Percentiles rank a stretch among this genome's conserved stretches.
phyloP scores from a whole-genome alignment of 1,140 invertebrate species.

The Drosophila repleta region DNA sequence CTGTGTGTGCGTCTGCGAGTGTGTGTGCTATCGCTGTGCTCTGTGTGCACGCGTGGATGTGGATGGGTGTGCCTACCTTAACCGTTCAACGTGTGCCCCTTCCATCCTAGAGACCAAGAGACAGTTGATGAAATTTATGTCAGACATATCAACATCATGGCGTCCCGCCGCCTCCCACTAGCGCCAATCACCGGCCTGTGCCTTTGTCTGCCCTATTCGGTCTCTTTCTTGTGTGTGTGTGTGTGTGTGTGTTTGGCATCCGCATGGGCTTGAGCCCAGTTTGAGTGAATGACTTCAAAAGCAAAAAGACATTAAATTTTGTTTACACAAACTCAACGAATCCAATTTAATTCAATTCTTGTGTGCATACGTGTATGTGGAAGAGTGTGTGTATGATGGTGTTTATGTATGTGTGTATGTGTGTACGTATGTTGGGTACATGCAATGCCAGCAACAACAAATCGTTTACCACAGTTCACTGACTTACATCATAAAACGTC shows the following conservation, averaged over 20 bases:
- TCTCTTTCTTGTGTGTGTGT: too few species aligned
- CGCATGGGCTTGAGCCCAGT: constrained; percentile 49
- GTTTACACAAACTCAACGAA: constrained; percentile 82
- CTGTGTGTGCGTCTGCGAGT: constrained; percentile 17
- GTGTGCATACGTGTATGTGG: constrained; percentile 39
- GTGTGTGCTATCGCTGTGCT: constrained; percentile 31
- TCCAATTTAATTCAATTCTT: constrained; percentile 82
- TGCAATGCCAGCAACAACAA: constrained; percentile 75
- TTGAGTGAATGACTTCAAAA: constrained; percentile 82
- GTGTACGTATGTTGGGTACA: constrained; percentile 44
- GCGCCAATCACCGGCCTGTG: constrained; percentile 5
- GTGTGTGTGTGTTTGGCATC: constrained; percentile 49
- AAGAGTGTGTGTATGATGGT: constrained; percentile 11
- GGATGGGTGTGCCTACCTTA: constrained; percentile 55
- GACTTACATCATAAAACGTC: constrained; percentile 77
- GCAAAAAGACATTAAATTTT: constrained; percentile 82
- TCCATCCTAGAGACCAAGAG: constrained; percentile 42
- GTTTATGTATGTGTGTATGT: constrained; percentile 8
- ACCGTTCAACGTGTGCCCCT: constrained; percentile 32
- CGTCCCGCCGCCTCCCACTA: constrained; percentile 26
- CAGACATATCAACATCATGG: constrained; percentile 79
- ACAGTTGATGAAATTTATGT: constrained; percentile 83
- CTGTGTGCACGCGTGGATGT: constrained; percentile 16
- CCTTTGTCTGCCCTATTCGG: constrained; percentile 40
- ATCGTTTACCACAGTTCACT: constrained; percentile 80